Evolutionary conservation across 1,140 invertebrate species (phyloP).

Genomic region (Penaeus vannamei): DNA sequence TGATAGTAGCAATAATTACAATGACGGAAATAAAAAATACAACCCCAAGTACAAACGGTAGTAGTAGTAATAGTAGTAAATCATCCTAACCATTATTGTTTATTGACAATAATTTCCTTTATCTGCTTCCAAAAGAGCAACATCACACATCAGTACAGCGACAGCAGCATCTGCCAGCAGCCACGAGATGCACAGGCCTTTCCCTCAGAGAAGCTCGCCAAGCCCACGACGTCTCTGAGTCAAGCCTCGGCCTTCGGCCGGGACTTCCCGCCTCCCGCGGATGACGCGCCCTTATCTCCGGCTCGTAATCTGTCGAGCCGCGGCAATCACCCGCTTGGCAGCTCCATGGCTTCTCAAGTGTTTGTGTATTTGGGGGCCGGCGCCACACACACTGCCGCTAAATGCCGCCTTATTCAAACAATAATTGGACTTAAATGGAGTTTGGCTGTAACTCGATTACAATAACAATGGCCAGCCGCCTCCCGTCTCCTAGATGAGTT

Average conservation of each 20-base stretch:
- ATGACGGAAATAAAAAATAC: background rate
- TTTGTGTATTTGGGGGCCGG: constrained; percentile 52
- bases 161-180: too few relatives aligned
- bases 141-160: too few relatives aligned
- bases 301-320: too few relatives aligned
- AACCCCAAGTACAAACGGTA: background rate
- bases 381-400: constrained; percentile 52
- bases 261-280: too few relatives aligned
- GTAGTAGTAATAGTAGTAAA: background rate
- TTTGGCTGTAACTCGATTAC: constrained; percentile 65
- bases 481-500: constrained; percentile 51
- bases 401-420: constrained; percentile 66
- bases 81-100: too few relatives aligned
- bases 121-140: too few relatives aligned
- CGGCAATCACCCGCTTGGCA: background rate
- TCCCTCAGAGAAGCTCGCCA: too few relatives aligned
- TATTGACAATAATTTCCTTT: too few relatives aligned
- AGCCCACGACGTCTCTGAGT: too few relatives aligned
- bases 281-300: too few relatives aligned
- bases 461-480: constrained; percentile 62
- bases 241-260: too few relatives aligned
- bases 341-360: constrained; percentile 43
- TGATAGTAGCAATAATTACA: background rate
- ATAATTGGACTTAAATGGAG: constrained; percentile 67
- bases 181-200: too few relatives aligned